Conservation (phyloP, 1,140 invertebrate species). For the Macrocentrus cingulum region DNA sequence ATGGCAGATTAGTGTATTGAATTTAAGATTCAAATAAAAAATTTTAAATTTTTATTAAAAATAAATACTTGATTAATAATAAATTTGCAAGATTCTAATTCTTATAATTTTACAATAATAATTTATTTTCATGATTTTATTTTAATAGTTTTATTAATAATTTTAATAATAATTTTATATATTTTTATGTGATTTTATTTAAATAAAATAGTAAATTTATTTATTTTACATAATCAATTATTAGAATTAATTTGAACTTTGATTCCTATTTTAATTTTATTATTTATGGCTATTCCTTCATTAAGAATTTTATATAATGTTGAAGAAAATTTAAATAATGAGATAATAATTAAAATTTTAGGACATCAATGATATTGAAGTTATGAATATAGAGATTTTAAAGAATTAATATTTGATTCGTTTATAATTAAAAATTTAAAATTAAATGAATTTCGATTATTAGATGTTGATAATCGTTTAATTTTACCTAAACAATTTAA, state of each 20-base stretch:
- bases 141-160: slow-evolving; percentile 38
- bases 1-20: slow-evolving; percentile 46
- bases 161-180: too few species aligned
- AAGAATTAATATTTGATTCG: slow-evolving; percentile 64
- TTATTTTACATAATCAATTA: slow-evolving; percentile 54
- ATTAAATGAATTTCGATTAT: slow-evolving; percentile 58
- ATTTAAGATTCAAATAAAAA: slow-evolving; percentile 66
- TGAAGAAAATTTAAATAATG: slow-evolving; percentile 62
- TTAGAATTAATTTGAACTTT: slow-evolving; percentile 70
- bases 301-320: slow-evolving; percentile 64
- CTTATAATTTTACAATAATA: slow-evolving; percentile 64
- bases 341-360: slow-evolving; percentile 63
- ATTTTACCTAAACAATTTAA: slow-evolving; percentile 61
- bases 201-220: slow-evolving; percentile 49
- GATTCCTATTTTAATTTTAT: slow-evolving; percentile 63
- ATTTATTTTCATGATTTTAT: slow-evolving; percentile 46
- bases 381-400: slow-evolving; percentile 68
- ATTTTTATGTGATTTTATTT: slow-evolving; percentile 62
- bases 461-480: slow-evolving; percentile 68
- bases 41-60: slow-evolving; percentile 55
- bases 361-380: slow-evolving; percentile 72
- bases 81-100: slow-evolving; percentile 61
- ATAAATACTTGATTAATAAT: slow-evolving; percentile 58
- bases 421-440: slow-evolving; percentile 61
- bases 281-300: slow-evolving; percentile 66